Percentiles rank a stretch among this genome's conserved stretches.
Conservation (phyloP, 2,888 invertebrate genomes). For the Caenorhabditis virilis region DNA sequence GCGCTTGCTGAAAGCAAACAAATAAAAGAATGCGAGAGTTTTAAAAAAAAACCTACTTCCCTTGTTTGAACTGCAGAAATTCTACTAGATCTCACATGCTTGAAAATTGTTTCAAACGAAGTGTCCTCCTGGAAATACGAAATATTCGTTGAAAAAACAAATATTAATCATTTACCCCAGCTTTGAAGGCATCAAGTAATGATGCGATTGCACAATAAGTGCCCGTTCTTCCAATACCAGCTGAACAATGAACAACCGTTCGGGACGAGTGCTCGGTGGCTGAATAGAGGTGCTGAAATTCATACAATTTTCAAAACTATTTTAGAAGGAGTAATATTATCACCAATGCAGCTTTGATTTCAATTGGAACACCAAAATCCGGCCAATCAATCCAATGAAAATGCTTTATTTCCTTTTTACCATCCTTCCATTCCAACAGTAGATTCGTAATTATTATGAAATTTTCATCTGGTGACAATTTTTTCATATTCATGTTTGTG, state of each 20-base stretch:
- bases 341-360: conserved; percentile 22
- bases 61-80: conserved; percentile 50
- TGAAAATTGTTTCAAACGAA: conserved; percentile 35
- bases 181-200: conserved; percentile 31
- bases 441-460: conserved; percentile 22
- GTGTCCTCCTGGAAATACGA: conserved; percentile 20
- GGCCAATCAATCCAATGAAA: conserved; percentile 55
- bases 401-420: conserved; percentile 32
- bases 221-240: conserved; percentile 55
- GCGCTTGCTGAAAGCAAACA: conserved; percentile 27
- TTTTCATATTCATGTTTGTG: conserved; percentile 9
- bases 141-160: too few relatives aligned
- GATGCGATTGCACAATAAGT: conserved; percentile 52
- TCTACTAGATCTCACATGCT: conserved; percentile 35
- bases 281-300: conserved; percentile 28
- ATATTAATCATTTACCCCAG: conserved; percentile 12
- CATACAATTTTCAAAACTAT: too few relatives aligned
- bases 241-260: conserved; percentile 55
- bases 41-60: conserved; percentile 16
- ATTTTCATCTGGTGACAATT: conserved; percentile 18
- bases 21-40: too few relatives aligned
- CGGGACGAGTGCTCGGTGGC: conserved; percentile 32
- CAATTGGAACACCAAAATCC: conserved; percentile 41
- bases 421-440: conserved; percentile 25
- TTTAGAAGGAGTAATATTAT: neutral